Percentiles rank a stretch among this genome's conserved stretches.
Conservation (phyloP, 2,888 invertebrate genomes). For the Drosophila lacicola region DNA sequence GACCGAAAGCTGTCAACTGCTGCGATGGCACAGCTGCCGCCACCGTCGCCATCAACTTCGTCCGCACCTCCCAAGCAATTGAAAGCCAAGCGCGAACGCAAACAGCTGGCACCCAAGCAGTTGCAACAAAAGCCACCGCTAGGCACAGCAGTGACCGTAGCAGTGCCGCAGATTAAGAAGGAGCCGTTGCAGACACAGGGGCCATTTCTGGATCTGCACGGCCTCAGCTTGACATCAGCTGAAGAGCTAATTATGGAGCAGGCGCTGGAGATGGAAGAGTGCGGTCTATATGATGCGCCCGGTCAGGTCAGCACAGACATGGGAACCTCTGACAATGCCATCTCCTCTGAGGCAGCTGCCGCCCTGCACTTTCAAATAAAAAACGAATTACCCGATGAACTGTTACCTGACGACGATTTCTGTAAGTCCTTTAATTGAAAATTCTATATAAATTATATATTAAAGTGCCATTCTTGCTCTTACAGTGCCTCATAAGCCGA, state of each 20-base stretch:
- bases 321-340: slow-evolving; percentile 80
- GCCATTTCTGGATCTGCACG: slow-evolving; percentile 81
- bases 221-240: slow-evolving; percentile 83
- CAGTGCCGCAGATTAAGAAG: slow-evolving; percentile 64
- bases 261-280: slow-evolving; percentile 85
- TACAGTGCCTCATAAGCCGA: slow-evolving; percentile 72
- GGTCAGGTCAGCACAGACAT: slow-evolving; percentile 49
- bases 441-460: not conserved
- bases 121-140: slow-evolving; percentile 72
- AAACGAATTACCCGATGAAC: slow-evolving; percentile 77
- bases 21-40: slow-evolving; percentile 22
- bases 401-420: slow-evolving; percentile 78
- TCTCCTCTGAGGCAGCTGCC: slow-evolving; percentile 78
- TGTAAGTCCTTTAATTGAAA: slow-evolving; percentile 61
- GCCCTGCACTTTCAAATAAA: slow-evolving; percentile 82
- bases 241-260: slow-evolving; percentile 85
- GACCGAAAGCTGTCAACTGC: slow-evolving; percentile 46
- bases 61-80: slow-evolving; percentile 49
- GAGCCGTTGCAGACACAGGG: slow-evolving; percentile 57
- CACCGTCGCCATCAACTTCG: slow-evolving; percentile 24
- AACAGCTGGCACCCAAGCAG: slow-evolving; percentile 80
- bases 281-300: slow-evolving; percentile 79
- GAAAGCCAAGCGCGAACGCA: slow-evolving; percentile 80
- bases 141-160: slow-evolving; percentile 8
- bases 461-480: slow-evolving; percentile 3